Evolutionary conservation across 2,797 vertebrate species (phyloP), one percentile per base, ranked within the genome.

Genomic region (Phrynocephalus vlangalii): DNA sequence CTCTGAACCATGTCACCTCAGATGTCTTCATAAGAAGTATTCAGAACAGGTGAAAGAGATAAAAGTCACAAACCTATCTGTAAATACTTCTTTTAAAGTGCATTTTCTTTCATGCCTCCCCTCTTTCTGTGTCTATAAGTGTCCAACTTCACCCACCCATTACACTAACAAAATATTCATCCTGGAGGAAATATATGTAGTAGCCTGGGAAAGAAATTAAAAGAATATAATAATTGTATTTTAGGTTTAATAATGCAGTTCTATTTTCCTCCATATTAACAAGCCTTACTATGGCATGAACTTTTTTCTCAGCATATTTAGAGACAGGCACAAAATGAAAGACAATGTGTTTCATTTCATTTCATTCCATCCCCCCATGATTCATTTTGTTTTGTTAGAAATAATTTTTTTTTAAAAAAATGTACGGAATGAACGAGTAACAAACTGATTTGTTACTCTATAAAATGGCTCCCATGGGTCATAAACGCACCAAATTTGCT

Each of bases 81-180:
- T 71, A 68, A 68, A 75, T 76, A n/a, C 71, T 88, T 81, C 26
- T n/a, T 24, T 81, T 56, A 68, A 30, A 67, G 28, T 68, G 6
- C 48, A 56, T 10, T 84, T 44, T 73, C 68, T 63, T 15, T 70
- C 63, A 71, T 81, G 15, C 44, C 18, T 18, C 1, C 30, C 5
- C 18, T 18, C 13, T 28, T 7, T 71, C 33, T 28, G 33, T 77
- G 4, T 68, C 38, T 44, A 44, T 0, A 44, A 44, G 15, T 63
- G 60, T 63, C 5, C 20, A 63, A 63, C 22, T n/a, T 88, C n/a
- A 68, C 44, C 24, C 26, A 67, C 28, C 33, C 24, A 60, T 73
- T 88, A 72, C 22, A 20, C 33, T 83, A 87, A 72, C 67, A 88
- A 76, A 81, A 82, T 81, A 13, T 81, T 81, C 28, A 16, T 76